A percentile compares a stretch with the other conserved stretches of the same genome.
Evolutionary conservation across 2,113 vertebrate genomes (phyloP).

Genomic region (Turnix velox): DNA sequence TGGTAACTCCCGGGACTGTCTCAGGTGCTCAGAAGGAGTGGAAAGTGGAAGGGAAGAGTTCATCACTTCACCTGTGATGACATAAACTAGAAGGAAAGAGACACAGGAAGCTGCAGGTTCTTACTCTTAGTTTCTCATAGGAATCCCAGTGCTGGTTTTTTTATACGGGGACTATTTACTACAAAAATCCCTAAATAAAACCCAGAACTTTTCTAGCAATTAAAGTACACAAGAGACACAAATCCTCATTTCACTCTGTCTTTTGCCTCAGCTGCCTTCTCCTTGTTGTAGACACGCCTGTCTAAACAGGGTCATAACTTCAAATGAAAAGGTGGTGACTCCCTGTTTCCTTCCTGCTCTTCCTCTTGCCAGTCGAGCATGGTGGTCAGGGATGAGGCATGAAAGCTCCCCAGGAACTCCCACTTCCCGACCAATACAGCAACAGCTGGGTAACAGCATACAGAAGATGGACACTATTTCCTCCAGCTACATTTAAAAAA

Average conservation of each 20-base stretch:
- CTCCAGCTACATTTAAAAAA: background rate
- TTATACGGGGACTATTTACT: background rate
- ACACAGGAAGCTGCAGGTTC: background rate
- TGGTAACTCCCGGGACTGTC: background rate
- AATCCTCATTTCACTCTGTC: background rate
- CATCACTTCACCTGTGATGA: background rate
- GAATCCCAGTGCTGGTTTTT: background rate
- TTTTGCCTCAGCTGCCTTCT: background rate
- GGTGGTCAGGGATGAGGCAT: background rate
- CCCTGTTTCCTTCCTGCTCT: slow-evolving; percentile 56
- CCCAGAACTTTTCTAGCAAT: background rate
- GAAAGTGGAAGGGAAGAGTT: background rate
- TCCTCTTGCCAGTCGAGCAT: slow-evolving; percentile 4
- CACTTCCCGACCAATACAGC: slow-evolving; percentile 1
- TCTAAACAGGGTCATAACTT: slow-evolving; percentile 24
- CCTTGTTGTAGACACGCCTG: background rate
- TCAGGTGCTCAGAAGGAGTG: background rate
- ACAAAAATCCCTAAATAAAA: background rate
- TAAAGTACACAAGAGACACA: background rate
- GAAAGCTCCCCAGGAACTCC: slow-evolving; percentile 34
- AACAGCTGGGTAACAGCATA: background rate
- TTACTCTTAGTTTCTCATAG: background rate
- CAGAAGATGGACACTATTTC: background rate
- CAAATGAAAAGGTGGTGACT: slow-evolving; percentile 37
- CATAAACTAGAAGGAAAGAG: background rate